phyloP scores from a whole-genome alignment of 2,888 invertebrate species.

The Pachymerium ferrugineum region DNA sequence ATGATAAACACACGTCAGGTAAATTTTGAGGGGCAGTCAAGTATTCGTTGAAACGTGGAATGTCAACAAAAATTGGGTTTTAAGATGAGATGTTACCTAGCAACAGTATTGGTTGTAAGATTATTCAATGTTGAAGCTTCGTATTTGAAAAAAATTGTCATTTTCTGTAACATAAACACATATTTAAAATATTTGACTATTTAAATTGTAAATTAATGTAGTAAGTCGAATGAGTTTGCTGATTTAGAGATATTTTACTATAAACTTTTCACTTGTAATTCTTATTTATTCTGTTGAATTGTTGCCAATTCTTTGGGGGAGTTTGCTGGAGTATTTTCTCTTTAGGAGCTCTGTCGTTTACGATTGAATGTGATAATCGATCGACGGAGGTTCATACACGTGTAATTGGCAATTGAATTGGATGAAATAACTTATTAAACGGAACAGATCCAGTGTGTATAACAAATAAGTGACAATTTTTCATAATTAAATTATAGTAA shows the following conservation, averaged over 20 bases:
- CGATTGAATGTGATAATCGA: background rate
- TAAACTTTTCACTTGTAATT: slow-evolving; percentile 9
- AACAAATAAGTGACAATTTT: background rate
- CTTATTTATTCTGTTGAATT: background rate
- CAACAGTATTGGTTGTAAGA: too few species aligned
- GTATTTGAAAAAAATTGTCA: too few species aligned
- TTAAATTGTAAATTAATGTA: background rate
- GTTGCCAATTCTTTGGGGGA: background rate
- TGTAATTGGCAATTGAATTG: background rate
- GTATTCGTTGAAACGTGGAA: too few species aligned
- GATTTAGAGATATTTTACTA: background rate
- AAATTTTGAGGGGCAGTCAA: too few species aligned
- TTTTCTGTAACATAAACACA: too few species aligned
- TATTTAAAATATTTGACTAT: background rate
- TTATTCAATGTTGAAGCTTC: too few species aligned
- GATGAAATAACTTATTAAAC: background rate
- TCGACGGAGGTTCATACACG: background rate
- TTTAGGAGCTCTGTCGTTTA: background rate
- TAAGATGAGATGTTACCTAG: too few species aligned
- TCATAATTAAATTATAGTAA: background rate
- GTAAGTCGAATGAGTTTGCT: background rate
- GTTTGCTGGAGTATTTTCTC: background rate
- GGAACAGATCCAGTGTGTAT: background rate
- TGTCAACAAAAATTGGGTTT: too few species aligned
- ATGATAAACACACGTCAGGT: too few species aligned